Evolutionary conservation across 2,888 invertebrate genomes (phyloP), one percentile per base, ranked within the genome.

Genomic region (Euzetes globulus): DNA sequence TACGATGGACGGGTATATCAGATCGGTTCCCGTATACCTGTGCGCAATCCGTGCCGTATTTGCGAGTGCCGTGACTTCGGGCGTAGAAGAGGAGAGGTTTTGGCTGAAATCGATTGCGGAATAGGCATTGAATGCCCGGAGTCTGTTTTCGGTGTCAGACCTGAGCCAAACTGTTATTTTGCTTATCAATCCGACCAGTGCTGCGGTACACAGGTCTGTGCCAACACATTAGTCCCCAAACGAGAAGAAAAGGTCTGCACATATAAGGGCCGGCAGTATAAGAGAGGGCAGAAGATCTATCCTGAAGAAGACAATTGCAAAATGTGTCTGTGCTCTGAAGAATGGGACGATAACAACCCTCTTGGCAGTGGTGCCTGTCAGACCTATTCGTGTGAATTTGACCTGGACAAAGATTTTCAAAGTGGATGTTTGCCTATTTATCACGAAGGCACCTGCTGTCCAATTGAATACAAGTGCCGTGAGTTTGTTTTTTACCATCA

Each of bases 401-500:
- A 72, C 6, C 68, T 77, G 33, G 76, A 78, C 22, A 71, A 47
- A 52, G 37, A 76, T 22, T 70, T 75, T 15, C 15, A 29, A 9
- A 60, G 25, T 0, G 78, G 77, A 1, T 78, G 78, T 33, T 50
- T 78, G 3, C 78, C 78, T 11, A 72, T 78, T 4, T 78, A 78
- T 72, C 77, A 77, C 25, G 76, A 77, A 60, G 76, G 72, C 15
- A 71, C 60, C 27, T 78, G 78, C 45, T 78, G 78, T 73, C 77
- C 78, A 0, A 76, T 78, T 22, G 78, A 78, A n/a, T 78, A 76
- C 60, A 75, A 77, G 37, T 78, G 78, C 25, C 76, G 78, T 78
- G 73, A 76, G 78, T n/a, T n/a, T n/a, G n/a, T n/a, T n/a, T n/a
- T n/a, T n/a, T n/a, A n/a, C n/a, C n/a, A n/a, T n/a, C n/a, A n/a